Base-by-base conservation (phyloP, 2,888 invertebrate genomes). In the Heteromurus nitidus region DNA sequence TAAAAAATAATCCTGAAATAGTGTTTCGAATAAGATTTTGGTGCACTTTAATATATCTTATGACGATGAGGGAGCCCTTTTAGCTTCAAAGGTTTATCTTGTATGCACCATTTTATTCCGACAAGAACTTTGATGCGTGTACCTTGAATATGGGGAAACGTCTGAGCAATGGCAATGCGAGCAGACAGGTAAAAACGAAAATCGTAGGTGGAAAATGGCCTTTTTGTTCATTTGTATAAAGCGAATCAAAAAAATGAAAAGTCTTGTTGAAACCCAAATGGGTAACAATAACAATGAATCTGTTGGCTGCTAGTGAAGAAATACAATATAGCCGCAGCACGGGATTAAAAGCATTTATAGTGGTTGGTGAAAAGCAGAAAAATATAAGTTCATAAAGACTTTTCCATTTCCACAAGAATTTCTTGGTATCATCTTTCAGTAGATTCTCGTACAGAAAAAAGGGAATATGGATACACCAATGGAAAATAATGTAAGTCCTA, bases 191-290 rank as follows among this genome's bases (percentile, higher is more conserved):
- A 36, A 9, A 5, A 28, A 18, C 16, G 22, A 16, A 47, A 28
- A 58, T n/a, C n/a, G n/a, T 58, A 24, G 44, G n/a, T 42, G 5
- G 30, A 26, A 72, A 60, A 72, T 24, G 55, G 55, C 26, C 26
- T 55, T 55, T n/a, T 24, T 22, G 13, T 58, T 69, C 22, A 42
- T 36, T 70, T 42, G 70, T n/a, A n/a, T n/a, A 44, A 44, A 72
- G 72, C 44, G 72, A 72, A 55, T 55, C 22, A 26, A 70, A 55
- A 31, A 72, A 72, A 60, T 72, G 58, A 60, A 72, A 60, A 60
- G 42, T 58, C 60, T 67, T 67, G 26, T 26, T 60, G 60, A 72
- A 72, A 60, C 72, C 60, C 44, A 20, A n/a, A 47, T 47, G 28
- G 72, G 70, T 22, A 69, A 69, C 31, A 69, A 11, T 30, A 69